Evolutionary conservation across 2,113 vertebrate genomes (phyloP).

Genomic region (Cololabis saira): DNA sequence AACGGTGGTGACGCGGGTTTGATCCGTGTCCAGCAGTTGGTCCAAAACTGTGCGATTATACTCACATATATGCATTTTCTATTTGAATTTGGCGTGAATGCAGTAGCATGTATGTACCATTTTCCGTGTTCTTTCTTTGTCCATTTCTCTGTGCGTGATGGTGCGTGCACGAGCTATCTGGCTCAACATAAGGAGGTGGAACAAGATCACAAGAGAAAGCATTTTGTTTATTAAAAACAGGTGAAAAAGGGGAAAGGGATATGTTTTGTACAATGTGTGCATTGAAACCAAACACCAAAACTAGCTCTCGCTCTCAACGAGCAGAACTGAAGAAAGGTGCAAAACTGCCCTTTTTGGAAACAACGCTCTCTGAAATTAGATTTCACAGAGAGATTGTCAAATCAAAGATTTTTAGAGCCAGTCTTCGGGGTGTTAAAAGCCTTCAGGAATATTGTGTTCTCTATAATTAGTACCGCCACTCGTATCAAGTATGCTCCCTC

Average conservation of each 20-base stretch:
- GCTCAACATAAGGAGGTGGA: slow-evolving; percentile 49
- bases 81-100: not conserved
- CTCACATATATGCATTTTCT: not conserved
- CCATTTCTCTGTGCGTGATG: not conserved
- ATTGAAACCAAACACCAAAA: slow-evolving; percentile 45
- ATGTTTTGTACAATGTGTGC: slow-evolving; percentile 47
- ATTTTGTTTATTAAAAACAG: slow-evolving; percentile 69
- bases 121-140: not conserved
- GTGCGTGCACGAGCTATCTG: slow-evolving; percentile 37
- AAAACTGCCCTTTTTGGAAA: slow-evolving; percentile 10
- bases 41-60: not conserved
- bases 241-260: slow-evolving; percentile 43
- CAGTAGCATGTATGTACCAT: not conserved
- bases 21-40: not conserved
- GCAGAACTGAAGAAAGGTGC: slow-evolving; percentile 5
- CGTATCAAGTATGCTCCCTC: not conserved
- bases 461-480: slow-evolving; percentile 1
- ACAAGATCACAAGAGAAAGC: slow-evolving; percentile 56
- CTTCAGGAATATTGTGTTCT: not conserved
- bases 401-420: no score
- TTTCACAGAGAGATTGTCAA: no score
- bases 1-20: not conserved
- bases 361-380: not conserved
- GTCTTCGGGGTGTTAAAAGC: not conserved
- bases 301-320: no score